These are phyloP conservation scores for Centropyge bicolor DNA, from an alignment of 2,797 vertebrate genomes.

Conservation along the genomic window DNA sequence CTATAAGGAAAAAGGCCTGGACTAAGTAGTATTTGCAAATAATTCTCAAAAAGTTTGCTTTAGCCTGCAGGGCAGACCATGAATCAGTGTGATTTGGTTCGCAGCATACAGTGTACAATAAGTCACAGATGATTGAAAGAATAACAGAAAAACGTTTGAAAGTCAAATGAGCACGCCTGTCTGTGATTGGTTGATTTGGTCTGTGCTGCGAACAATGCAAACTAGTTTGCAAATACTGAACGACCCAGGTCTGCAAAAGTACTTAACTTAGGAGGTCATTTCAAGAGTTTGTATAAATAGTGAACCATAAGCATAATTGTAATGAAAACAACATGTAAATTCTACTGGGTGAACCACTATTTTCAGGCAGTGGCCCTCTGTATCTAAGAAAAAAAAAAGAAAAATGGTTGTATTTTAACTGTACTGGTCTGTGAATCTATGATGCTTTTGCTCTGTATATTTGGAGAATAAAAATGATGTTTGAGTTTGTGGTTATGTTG, in stretches of 20 bases:
- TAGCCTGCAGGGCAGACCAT: slow-evolving; percentile 19
- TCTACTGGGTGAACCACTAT: slow-evolving; percentile 78
- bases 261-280: slow-evolving; percentile 65
- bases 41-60: slow-evolving; percentile 47
- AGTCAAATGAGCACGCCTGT: slow-evolving; percentile 54
- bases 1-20: slow-evolving; percentile 55
- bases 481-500: slow-evolving; percentile 72
- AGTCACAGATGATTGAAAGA: slow-evolving; percentile 42
- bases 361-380: slow-evolving; percentile 83
- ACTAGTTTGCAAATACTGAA: slow-evolving; percentile 61
- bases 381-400: slow-evolving; percentile 76
- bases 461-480: slow-evolving; percentile 86
- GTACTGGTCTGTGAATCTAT: slow-evolving; percentile 88
- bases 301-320: slow-evolving; percentile 77
- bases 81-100: slow-evolving; percentile 31
- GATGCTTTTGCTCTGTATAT: slow-evolving; percentile 90
- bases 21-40: slow-evolving; percentile 61
- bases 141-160: slow-evolving; percentile 52
- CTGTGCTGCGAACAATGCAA: slow-evolving; percentile 40
- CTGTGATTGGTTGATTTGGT: slow-evolving; percentile 52
- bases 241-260: slow-evolving; percentile 53
- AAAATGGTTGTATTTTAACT: slow-evolving; percentile 86
- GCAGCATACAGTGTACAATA: slow-evolving; percentile 27
- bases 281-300: slow-evolving; percentile 81
- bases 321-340: slow-evolving; percentile 80